A percentile compares a stretch with the other conserved stretches of the same genome.
phyloP scores from a whole-genome alignment of 2,113 vertebrate species.

The Marcusenius ussheri region DNA sequence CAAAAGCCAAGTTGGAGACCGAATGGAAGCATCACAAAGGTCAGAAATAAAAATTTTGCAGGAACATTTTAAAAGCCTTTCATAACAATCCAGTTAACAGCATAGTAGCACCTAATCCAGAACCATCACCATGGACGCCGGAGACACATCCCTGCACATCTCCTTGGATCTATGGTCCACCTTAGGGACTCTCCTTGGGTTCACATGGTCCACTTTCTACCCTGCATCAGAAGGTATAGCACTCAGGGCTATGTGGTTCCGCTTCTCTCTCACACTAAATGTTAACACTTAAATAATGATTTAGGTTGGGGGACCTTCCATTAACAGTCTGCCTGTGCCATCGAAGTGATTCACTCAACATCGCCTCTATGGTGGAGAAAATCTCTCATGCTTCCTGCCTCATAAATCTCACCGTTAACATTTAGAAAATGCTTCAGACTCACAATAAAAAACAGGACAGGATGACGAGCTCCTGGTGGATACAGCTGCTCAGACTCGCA shows the following conservation, averaged over 20 bases:
- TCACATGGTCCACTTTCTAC: not conserved
- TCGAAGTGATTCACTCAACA: not conserved
- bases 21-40: not conserved
- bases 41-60: not conserved
- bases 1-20: not conserved
- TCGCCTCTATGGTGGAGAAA: constrained; percentile 38
- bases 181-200: not conserved
- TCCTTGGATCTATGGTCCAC: not conserved
- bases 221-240: not conserved
- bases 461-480: not conserved
- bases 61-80: not conserved
- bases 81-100: not conserved
- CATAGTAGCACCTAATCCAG: not conserved
- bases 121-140: not conserved
- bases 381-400: constrained; percentile 37
- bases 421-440: not conserved
- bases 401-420: not conserved
- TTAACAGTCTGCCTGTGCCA: not conserved
- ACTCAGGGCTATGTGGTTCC: not conserved
- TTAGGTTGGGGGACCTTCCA: not conserved
- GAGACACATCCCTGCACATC: not conserved
- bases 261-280: not conserved
- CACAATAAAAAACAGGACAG: not conserved
- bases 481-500: not conserved
- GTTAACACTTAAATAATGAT: not conserved